These are phyloP conservation scores for Sphaerodactylus townsendi DNA, from an alignment of 2,113 vertebrate genomes.

Conservation along the genomic window DNA sequence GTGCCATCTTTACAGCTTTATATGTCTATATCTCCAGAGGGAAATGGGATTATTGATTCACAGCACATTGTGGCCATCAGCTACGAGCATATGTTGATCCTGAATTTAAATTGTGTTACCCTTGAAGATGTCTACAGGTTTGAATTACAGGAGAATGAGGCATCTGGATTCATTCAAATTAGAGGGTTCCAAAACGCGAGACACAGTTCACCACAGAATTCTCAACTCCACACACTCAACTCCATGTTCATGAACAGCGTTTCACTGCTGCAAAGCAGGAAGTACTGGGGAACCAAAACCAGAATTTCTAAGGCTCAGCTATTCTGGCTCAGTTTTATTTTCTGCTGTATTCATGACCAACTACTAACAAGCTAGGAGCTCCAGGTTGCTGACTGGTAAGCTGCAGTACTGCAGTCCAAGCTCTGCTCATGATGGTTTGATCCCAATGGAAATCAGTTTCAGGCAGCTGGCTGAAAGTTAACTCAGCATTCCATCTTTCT, in stretches of 20 bases:
- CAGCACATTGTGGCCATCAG: not conserved
- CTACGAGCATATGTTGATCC: not conserved
- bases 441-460: too few species aligned
- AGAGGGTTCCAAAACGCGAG: not conserved
- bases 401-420: too few species aligned
- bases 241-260: not conserved
- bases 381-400: too few species aligned
- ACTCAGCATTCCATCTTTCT: too few species aligned
- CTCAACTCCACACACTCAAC: too few species aligned
- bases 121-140: not conserved
- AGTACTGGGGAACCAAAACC: not conserved
- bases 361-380: not conserved
- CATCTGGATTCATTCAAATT: not conserved
- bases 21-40: not conserved
- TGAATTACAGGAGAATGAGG: not conserved
- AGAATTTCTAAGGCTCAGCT: not conserved
- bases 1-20: not conserved
- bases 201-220: not conserved
- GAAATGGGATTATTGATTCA: not conserved
- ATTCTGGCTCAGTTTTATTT: fast-evolving
- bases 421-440: too few species aligned
- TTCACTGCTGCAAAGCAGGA: too few species aligned
- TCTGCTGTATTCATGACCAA: not conserved
- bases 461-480: too few species aligned
- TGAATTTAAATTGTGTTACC: not conserved